A percentile compares a stretch with the other conserved stretches of the same genome.
Evolutionary conservation across 1,140 invertebrate genomes (phyloP).

Genomic region (Rhopalosiphum padi): DNA sequence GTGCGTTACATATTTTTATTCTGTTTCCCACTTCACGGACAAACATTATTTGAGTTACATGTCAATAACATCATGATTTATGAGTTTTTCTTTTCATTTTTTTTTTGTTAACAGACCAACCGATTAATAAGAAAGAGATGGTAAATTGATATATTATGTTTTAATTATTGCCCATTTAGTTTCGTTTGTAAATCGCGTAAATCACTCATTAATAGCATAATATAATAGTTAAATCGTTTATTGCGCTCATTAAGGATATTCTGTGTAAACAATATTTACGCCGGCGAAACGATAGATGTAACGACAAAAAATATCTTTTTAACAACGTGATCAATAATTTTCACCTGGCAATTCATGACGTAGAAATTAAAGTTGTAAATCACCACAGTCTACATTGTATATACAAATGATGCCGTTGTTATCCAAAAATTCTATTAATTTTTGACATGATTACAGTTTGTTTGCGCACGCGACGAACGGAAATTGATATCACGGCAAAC

Average conservation of each 20-base stretch:
- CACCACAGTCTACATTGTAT: not conserved
- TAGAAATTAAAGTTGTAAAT: constrained; percentile 9
- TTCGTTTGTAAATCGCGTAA: not conserved
- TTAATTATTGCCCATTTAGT: not conserved
- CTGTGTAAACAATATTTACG: not conserved
- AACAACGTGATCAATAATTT: not conserved
- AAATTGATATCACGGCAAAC: not conserved
- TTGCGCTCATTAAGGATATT: not conserved
- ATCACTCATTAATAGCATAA: not conserved
- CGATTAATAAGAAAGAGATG: not conserved
- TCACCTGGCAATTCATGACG: constrained; percentile 4
- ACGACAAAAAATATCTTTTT: not conserved
- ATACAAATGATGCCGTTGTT: not conserved
- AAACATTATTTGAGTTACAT: not conserved
- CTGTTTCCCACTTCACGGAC: not conserved
- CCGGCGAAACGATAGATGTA: not conserved
- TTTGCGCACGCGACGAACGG: not conserved
- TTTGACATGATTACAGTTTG: constrained; percentile 10
- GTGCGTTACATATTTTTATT: not conserved
- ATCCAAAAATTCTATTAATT: constrained; percentile 10
- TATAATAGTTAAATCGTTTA: not conserved
- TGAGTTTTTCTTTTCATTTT: not conserved
- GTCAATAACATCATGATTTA: constrained; percentile 6
- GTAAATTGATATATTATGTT: not conserved
- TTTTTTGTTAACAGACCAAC: not conserved